These are phyloP conservation scores for Xestobium rufovillosum DNA, from an alignment of 2,888 invertebrate genomes.

Conservation along the genomic window DNA sequence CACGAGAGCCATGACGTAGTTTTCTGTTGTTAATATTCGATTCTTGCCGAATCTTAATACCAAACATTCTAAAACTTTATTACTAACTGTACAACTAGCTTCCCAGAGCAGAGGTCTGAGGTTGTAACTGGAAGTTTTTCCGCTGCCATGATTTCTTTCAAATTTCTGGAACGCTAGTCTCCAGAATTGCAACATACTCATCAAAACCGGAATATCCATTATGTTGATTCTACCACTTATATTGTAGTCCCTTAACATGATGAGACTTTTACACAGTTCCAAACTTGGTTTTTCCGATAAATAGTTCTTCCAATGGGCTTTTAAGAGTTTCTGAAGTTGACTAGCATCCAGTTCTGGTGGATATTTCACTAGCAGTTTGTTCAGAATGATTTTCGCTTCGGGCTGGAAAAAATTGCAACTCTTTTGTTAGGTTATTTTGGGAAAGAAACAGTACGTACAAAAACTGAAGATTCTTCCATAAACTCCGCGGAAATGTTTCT, in stretches of 20 bases:
- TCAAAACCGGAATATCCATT: slow-evolving; percentile 54
- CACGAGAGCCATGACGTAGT: slow-evolving; percentile 58
- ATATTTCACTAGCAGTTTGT: slow-evolving; percentile 48
- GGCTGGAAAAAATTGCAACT: slow-evolving; percentile 37
- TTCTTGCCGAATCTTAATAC: slow-evolving; percentile 60
- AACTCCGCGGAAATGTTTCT: slow-evolving; percentile 56
- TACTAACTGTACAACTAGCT: slow-evolving; percentile 62
- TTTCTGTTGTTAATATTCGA: slow-evolving; percentile 51
- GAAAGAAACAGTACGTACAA: slow-evolving; percentile 41
- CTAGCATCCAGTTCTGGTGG: slow-evolving; percentile 56
- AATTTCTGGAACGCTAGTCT: slow-evolving; percentile 58
- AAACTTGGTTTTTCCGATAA: slow-evolving; percentile 54
- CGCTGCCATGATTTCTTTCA: slow-evolving; percentile 46
- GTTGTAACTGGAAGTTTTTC: slow-evolving; percentile 57
- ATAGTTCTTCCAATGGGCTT: slow-evolving; percentile 51
- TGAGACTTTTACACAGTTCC: slow-evolving; percentile 60
- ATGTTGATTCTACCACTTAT: slow-evolving; percentile 56
- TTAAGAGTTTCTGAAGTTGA: slow-evolving; percentile 53
- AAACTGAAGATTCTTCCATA: slow-evolving; percentile 49
- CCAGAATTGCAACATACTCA: slow-evolving; percentile 60
- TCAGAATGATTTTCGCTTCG: slow-evolving; percentile 46
- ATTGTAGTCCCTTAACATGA: slow-evolving; percentile 59
- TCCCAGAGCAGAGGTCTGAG: slow-evolving; percentile 60
- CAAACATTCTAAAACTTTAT: slow-evolving; percentile 67
- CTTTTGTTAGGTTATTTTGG: too few species aligned